Base-by-base conservation (phyloP, 2,113 vertebrate genomes). In the Penelope pileata region DNA sequence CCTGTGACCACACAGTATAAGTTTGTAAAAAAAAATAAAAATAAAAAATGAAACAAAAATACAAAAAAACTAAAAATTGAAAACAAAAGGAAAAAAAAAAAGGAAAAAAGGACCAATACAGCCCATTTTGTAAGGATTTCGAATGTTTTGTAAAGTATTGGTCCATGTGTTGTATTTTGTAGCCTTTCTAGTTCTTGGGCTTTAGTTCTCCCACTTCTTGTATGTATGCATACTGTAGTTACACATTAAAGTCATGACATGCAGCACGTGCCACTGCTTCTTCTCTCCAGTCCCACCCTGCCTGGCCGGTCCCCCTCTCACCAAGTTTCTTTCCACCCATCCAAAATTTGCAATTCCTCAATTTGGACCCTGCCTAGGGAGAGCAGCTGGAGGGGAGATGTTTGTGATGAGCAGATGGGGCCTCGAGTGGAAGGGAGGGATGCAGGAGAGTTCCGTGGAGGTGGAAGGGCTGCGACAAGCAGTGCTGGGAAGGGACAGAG, bases 141-240 rank as follows among this genome's bases (percentile, higher is more conserved):
- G 98, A 98, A 98, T 99, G 98, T 99, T 99, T 99, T 98, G 98
- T 99, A 99, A 99, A 98, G 98, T 99, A 98, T 98, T 99, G 98
- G 99, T 99, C 99, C 99, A 94, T 66, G 98, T 99, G 98, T 98
- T 99, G 98, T 99, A 98, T 99, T 99, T 99, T 99, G 98, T 99
- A 99, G 99, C 98, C 98, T 99, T 99, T 98, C 97, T 99, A 99
- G 98, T 98, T 98, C 96, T 95, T 95, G 98, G 98, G 98, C 98
- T 98, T 98, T 98, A 98, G 98, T 98, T 99, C 98, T 98, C 98
- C 98, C 98, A 98, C 98, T 98, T 98, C 98, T 98, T 99, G 97
- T 99, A 98, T 98, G 98, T 99, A 98, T 98, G 98, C 98, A 99
- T 98, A 98, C 98, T 98, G 98, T 97, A 99, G 99, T 99, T 98